phyloP scores from a whole-genome alignment of 2,888 invertebrate species.

The Oscheius sp. region DNA sequence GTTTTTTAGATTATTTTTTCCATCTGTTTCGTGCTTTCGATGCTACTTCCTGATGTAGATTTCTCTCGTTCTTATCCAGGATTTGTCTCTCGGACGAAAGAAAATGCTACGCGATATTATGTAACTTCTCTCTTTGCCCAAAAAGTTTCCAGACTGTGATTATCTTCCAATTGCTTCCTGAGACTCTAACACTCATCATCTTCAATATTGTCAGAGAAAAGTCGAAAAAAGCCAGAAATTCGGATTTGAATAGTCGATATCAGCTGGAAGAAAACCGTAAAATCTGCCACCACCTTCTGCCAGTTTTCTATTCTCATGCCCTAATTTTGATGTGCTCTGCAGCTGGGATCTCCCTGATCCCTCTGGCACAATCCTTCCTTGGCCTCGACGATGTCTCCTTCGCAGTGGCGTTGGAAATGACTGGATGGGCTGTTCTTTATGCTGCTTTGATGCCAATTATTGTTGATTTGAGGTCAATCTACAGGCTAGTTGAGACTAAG shows the following conservation, averaged over 20 bases:
- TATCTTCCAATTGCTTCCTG: neutral
- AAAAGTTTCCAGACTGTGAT: slow-evolving; percentile 9
- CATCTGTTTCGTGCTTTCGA: neutral
- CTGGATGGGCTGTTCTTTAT: slow-evolving; percentile 9
- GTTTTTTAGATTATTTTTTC: slow-evolving; percentile 2
- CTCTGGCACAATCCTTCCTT: neutral
- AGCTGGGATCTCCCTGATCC: slow-evolving; percentile 4
- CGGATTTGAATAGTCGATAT: neutral
- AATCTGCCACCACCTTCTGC: slow-evolving; percentile 15
- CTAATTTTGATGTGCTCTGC: neutral
- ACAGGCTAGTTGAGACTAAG: neutral
- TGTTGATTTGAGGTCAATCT: neutral
- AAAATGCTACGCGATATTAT: neutral
- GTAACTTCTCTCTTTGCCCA: neutral
- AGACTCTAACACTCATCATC: neutral
- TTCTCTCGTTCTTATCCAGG: neutral
- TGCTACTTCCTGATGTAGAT: slow-evolving; percentile 3
- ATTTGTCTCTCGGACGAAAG: neutral
- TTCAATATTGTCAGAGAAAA: neutral
- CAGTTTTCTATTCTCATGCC: slow-evolving; percentile 5
- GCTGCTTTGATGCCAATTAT: slow-evolving; percentile 11
- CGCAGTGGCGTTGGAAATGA: neutral
- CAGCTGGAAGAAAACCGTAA: slow-evolving; percentile 1
- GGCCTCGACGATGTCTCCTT: slow-evolving; percentile 4
- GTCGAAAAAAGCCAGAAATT: neutral